Conservation (phyloP, 2,888 invertebrate genomes). For the Hyposoter dolosus region DNA sequence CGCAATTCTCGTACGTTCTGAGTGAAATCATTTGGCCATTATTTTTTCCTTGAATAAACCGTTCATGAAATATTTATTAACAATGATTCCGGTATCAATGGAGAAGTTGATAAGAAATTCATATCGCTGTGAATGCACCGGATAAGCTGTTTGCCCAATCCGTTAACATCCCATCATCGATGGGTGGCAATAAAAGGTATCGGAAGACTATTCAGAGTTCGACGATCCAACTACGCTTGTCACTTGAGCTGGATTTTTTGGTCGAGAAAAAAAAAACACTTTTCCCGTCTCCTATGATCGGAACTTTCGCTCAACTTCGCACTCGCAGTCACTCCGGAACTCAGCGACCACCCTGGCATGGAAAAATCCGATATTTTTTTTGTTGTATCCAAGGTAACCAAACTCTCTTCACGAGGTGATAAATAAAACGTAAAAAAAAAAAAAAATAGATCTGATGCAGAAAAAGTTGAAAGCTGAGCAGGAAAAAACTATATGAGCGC, state of each 20-base stretch:
- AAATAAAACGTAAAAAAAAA: not conserved
- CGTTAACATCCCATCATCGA: not conserved
- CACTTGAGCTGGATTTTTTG: not conserved
- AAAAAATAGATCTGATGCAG: slow-evolving; percentile 19
- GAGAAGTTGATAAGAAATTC: not conserved
- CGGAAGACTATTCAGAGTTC: not conserved
- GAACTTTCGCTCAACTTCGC: not conserved
- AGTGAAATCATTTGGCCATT: not conserved
- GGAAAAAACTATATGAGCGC: slow-evolving; percentile 58
- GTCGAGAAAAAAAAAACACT: not conserved
- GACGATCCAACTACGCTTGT: not conserved
- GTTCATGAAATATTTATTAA: not conserved
- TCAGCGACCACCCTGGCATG: not conserved
- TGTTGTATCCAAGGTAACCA: not conserved
- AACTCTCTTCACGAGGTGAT: not conserved
- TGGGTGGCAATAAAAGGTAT: not conserved
- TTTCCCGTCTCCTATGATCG: not conserved
- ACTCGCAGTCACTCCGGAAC: not conserved
- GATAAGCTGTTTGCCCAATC: not conserved
- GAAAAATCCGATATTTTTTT: not conserved
- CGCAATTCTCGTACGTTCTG: not conserved
- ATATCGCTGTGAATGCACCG: not conserved
- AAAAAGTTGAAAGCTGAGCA: slow-evolving; percentile 33
- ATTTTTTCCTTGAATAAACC: not conserved
- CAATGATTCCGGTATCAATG: not conserved